These are phyloP conservation scores for Calyptomena viridis DNA, from an alignment of 2,113 vertebrate genomes.

Conservation along the genomic window DNA sequence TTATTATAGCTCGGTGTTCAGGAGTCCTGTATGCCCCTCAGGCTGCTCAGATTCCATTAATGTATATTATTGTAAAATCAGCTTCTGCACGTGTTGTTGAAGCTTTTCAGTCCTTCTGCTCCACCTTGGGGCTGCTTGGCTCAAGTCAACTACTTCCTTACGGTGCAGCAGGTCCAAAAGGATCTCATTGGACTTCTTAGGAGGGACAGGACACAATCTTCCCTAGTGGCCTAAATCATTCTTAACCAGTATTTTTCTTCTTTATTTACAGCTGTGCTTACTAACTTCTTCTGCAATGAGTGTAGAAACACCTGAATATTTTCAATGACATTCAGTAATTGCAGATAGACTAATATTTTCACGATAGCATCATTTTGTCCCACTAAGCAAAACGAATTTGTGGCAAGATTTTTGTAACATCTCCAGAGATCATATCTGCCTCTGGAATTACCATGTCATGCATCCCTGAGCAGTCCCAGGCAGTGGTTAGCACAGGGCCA, in stretches of 20 bases:
- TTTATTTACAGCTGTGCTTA: neutral
- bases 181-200: neutral
- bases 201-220: neutral
- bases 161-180: neutral
- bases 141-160: neutral
- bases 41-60: neutral
- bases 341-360: neutral
- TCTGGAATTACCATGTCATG: neutral
- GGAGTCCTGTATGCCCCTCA: neutral
- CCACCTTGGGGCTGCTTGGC: neutral
- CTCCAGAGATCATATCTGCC: neutral
- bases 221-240: neutral
- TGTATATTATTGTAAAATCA: neutral
- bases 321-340: neutral
- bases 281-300: neutral
- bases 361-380: rapidly evolving
- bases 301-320: neutral
- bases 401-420: neutral
- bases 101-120: neutral
- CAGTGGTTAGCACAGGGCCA: neutral
- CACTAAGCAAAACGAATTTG: neutral
- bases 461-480: neutral
- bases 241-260: neutral
- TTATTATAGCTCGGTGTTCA: neutral
- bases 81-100: neutral